Percentiles rank a stretch among this genome's conserved stretches.
Evolutionary conservation across 2,888 invertebrate genomes (phyloP).

Genomic region (Hirtodrosophila trivittata): DNA sequence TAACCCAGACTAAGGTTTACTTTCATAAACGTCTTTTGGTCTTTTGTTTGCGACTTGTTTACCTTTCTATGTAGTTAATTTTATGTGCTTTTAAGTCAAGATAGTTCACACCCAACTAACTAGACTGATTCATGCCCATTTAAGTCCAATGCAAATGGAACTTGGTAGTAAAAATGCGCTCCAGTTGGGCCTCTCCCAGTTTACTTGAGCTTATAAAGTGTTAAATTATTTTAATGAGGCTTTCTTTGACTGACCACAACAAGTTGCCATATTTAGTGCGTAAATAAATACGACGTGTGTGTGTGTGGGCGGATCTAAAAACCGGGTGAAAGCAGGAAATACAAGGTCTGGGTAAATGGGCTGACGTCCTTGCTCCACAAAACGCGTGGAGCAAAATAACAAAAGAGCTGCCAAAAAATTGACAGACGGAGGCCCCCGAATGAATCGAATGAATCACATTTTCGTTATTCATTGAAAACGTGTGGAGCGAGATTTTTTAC

Average conservation of each 20-base stretch:
- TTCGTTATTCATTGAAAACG: conserved; percentile 61
- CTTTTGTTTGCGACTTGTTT: too few species aligned
- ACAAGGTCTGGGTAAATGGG: conserved; percentile 66
- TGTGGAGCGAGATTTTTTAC: conserved; percentile 35
- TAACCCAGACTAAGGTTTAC: too few species aligned
- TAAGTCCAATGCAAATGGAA: not conserved
- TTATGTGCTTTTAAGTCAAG: too few species aligned
- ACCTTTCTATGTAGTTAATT: too few species aligned
- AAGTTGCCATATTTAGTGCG: conserved; percentile 40
- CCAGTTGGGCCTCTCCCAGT: not conserved
- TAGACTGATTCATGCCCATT: too few species aligned
- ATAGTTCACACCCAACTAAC: too few species aligned
- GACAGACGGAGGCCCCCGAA: conserved; percentile 58
- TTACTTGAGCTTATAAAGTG: conserved; percentile 28
- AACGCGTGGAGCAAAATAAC: conserved; percentile 22
- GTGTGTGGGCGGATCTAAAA: conserved; percentile 47
- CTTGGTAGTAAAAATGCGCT: not conserved
- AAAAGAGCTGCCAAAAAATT: conserved; percentile 63
- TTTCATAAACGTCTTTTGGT: too few species aligned
- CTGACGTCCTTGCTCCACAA: conserved; percentile 72
- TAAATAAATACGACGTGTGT: not conserved
- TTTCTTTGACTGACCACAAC: conserved; percentile 48
- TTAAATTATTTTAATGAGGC: conserved; percentile 43
- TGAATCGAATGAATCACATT: conserved; percentile 54
- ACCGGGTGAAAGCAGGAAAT: conserved; percentile 68